phyloP scores from a whole-genome alignment of 1,140 invertebrate species.

The Drosophila parabipectinata region DNA sequence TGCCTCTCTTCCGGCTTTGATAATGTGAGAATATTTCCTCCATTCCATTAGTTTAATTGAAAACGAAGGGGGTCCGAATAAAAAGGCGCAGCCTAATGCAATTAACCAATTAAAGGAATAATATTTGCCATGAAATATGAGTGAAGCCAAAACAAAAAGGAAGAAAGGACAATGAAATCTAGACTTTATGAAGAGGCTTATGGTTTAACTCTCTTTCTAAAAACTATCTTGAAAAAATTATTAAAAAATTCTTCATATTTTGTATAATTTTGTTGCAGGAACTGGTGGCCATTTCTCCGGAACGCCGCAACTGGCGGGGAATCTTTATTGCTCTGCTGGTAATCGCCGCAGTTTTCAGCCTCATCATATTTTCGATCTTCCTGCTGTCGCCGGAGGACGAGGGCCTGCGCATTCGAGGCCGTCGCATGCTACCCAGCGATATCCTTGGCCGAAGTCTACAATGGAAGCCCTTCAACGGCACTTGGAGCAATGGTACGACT shows the following conservation, averaged over 20 bases:
- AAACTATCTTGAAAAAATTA: not conserved
- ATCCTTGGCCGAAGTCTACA: slow-evolving; percentile 87
- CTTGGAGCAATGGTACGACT: slow-evolving; percentile 90
- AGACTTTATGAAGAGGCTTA: too few species aligned
- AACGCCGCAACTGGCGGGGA: slow-evolving; percentile 94
- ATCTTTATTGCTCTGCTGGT: slow-evolving; percentile 95
- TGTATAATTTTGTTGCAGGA: slow-evolving; percentile 86
- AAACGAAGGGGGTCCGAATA: slow-evolving; percentile 13
- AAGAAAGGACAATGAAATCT: not conserved
- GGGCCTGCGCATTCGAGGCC: slow-evolving; percentile 87
- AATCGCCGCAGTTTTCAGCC: slow-evolving; percentile 92
- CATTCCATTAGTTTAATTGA: slow-evolving; percentile 43
- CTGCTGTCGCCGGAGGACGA: slow-evolving; percentile 91
- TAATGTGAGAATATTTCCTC: not conserved
- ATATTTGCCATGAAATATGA: slow-evolving; percentile 22
- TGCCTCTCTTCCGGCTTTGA: not conserved
- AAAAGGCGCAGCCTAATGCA: slow-evolving; percentile 34
- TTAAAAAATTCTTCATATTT: not conserved
- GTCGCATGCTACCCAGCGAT: slow-evolving; percentile 88
- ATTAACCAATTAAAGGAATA: slow-evolving; percentile 29
- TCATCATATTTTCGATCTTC: slow-evolving; percentile 94
- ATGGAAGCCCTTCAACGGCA: slow-evolving; percentile 89
- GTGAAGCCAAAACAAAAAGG: not conserved
- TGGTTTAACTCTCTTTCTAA: too few species aligned
- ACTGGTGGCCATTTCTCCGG: slow-evolving; percentile 91